Conservation (phyloP, 2,888 invertebrate genomes). For the Chrysolina haemoptera region DNA sequence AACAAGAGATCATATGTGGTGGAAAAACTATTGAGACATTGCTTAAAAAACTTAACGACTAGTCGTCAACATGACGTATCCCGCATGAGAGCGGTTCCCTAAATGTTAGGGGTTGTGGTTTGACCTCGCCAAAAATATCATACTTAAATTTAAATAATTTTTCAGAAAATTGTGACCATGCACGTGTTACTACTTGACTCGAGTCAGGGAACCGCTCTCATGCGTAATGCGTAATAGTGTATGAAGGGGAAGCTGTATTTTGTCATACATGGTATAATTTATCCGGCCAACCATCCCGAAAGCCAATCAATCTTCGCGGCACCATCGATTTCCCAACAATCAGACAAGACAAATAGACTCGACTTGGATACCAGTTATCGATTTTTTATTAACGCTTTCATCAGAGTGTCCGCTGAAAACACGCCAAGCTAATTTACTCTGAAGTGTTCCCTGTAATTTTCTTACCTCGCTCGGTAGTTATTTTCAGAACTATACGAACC, state of each 20-base stretch:
- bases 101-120: too few species aligned
- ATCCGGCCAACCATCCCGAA: not conserved
- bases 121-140: too few species aligned
- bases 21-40: too few species aligned
- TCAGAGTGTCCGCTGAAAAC: constrained; percentile 46
- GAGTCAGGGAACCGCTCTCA: too few species aligned
- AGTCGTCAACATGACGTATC: too few species aligned
- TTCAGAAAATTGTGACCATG: too few species aligned
- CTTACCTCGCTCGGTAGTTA: constrained; percentile 48
- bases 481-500: constrained; percentile 53
- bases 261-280: not conserved
- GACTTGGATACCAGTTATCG: constrained; percentile 43
- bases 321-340: constrained; percentile 18
- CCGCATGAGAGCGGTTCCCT: too few species aligned
- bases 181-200: too few species aligned
- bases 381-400: constrained; percentile 48
- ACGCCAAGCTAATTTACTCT: constrained; percentile 54
- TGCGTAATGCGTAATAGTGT: too few species aligned
- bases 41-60: too few species aligned
- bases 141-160: too few species aligned
- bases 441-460: constrained; percentile 56
- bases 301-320: not conserved
- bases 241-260: not conserved
- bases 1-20: too few species aligned
- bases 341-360: constrained; percentile 36